Evolutionary conservation across 2,113 vertebrate species (phyloP).

Genomic region (Melanocharis versteri): DNA sequence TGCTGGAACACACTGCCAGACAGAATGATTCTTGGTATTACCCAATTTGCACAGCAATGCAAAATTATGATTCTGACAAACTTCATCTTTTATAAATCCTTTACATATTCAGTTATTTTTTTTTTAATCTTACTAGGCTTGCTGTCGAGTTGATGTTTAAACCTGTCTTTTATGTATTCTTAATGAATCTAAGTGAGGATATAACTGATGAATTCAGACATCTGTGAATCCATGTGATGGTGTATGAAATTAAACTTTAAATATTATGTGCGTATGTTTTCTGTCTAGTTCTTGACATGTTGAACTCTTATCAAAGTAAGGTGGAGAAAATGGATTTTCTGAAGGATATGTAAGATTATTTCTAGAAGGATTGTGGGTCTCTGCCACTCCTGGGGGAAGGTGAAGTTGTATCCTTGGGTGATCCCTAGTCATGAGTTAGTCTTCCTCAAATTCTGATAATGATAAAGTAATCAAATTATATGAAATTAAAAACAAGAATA

Average conservation of each 20-base stretch:
- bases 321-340: background rate
- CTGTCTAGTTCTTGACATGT: background rate
- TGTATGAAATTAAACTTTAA: conserved; percentile 28
- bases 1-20: conserved; percentile 1
- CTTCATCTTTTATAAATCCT: conserved; percentile 26
- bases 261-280: conserved; percentile 1
- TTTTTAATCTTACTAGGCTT: conserved; percentile 21
- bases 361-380: background rate
- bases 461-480: background rate
- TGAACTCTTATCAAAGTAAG: background rate
- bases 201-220: conserved; percentile 31
- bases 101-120: background rate
- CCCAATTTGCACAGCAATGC: conserved; percentile 5
- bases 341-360: background rate
- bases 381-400: background rate
- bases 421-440: background rate
- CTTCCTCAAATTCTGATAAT: background rate
- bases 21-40: conserved; percentile 2
- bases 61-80: conserved; percentile 8
- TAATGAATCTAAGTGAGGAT: conserved; percentile 31
- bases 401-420: background rate
- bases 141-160: conserved; percentile 24
- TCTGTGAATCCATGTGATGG: background rate
- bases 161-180: conserved; percentile 46
- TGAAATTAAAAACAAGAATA: background rate